These are phyloP conservation scores for Buceros bicornis DNA, from an alignment of 2,797 vertebrate genomes.

Conservation along the genomic window DNA sequence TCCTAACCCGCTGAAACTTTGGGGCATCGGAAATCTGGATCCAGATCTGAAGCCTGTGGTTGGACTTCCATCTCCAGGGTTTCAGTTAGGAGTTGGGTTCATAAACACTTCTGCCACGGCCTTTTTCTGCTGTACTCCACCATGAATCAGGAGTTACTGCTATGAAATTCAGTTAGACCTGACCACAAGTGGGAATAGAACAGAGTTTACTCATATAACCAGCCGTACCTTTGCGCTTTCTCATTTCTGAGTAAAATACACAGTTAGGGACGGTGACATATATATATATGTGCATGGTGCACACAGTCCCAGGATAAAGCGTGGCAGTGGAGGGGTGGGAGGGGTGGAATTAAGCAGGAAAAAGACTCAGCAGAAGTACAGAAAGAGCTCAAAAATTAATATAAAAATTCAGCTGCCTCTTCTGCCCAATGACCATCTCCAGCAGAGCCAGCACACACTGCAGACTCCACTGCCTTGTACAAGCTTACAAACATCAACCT, in stretches of 20 bases:
- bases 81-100: conserved; percentile 19
- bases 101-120: conserved; percentile 17
- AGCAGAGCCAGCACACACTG: neutral
- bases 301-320: neutral
- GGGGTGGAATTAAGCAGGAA: neutral
- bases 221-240: neutral
- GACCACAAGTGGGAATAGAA: neutral
- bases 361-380: neutral
- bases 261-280: neutral
- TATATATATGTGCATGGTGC: too few species aligned
- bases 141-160: neutral
- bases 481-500: neutral
- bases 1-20: neutral
- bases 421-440: neutral
- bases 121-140: neutral
- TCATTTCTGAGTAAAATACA: neutral
- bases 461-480: neutral
- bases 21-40: conserved; percentile 27
- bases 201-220: neutral
- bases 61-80: conserved; percentile 14
- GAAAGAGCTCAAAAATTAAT: neutral
- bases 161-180: neutral
- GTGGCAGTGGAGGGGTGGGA: neutral
- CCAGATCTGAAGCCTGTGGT: conserved; percentile 19
- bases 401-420: neutral